A percentile compares a stretch with the other conserved stretches of the same genome.
Conservation (phyloP, 2,113 vertebrate genomes). For the Nipponia nippon region DNA sequence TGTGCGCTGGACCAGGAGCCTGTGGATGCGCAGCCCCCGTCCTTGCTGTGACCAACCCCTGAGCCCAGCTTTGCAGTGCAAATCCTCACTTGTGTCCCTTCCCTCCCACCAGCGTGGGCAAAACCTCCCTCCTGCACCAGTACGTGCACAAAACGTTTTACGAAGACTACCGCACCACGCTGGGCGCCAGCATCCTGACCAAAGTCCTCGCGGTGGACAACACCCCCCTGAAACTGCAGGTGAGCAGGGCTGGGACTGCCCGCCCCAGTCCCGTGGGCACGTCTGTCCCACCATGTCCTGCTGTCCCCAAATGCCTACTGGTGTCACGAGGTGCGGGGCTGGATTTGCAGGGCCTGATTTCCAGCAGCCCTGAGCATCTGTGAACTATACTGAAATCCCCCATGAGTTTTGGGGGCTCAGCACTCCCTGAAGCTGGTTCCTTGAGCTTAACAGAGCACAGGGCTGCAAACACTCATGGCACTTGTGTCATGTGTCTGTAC, state of each 20-base stretch:
- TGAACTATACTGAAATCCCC: background rate
- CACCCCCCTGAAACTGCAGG: slow-evolving; percentile 77
- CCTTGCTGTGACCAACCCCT: accelerated
- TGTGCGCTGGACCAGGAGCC: accelerated
- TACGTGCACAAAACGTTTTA: slow-evolving; percentile 79
- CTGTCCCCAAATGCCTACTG: background rate
- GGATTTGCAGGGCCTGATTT: background rate
- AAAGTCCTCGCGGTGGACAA: slow-evolving; percentile 69
- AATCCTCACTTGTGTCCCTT: background rate
- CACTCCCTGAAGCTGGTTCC: background rate
- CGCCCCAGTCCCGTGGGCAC: accelerated
- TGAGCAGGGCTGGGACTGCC: background rate
- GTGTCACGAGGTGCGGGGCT: background rate
- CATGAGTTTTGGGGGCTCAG: background rate
- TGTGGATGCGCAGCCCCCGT: background rate
- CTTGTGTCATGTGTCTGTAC: accelerated
- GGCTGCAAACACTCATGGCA: background rate
- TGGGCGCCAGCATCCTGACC: slow-evolving; percentile 80
- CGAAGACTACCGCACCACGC: slow-evolving; percentile 79
- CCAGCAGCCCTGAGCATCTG: background rate
- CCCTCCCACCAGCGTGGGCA: slow-evolving; percentile 69
- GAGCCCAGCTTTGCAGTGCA: accelerated
- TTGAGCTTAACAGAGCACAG: background rate
- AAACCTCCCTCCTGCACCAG: slow-evolving; percentile 81
- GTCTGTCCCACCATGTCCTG: background rate